These are phyloP conservation scores for Theristicus caerulescens DNA, from an alignment of 2,113 vertebrate genomes.

Conservation along the genomic window DNA sequence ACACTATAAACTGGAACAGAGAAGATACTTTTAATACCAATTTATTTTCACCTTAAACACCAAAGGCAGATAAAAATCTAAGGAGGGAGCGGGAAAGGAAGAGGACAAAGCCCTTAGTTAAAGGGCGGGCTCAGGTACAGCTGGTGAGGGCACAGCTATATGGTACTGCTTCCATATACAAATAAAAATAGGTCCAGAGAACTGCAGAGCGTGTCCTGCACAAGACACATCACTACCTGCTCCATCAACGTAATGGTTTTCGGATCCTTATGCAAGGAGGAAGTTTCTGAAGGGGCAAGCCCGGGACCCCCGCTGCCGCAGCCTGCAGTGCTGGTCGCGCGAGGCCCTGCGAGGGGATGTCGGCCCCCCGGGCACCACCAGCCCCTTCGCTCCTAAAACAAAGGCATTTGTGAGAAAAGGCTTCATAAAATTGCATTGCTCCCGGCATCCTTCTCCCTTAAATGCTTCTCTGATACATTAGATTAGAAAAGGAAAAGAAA, in stretches of 20 bases:
- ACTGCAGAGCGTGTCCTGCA: neutral
- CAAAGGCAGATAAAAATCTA: neutral
- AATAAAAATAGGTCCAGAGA: neutral
- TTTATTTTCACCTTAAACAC: neutral
- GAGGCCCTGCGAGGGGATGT: accelerated
- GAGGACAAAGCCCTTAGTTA: neutral
- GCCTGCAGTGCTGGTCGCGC: accelerated
- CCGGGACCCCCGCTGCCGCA: accelerated
- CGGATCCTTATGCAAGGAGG: neutral
- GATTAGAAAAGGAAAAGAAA: neutral
- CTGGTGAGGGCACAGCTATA: neutral
- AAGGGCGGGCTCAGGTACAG: neutral
- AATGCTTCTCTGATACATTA: neutral
- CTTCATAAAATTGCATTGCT: neutral
- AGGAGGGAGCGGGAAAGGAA: neutral
- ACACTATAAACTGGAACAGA: neutral
- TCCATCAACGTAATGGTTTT: neutral
- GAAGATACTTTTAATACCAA: neutral
- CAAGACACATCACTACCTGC: neutral
- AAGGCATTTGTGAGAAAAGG: neutral
- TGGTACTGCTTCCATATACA: accelerated
- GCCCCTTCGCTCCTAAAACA: neutral
- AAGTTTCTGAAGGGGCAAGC: neutral
- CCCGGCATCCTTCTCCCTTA: neutral
- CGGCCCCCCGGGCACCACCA: accelerated